A percentile compares a stretch with the other conserved stretches of the same genome.
Conservation (phyloP, 2,888 invertebrate genomes). For the Nomada fabriciana region DNA sequence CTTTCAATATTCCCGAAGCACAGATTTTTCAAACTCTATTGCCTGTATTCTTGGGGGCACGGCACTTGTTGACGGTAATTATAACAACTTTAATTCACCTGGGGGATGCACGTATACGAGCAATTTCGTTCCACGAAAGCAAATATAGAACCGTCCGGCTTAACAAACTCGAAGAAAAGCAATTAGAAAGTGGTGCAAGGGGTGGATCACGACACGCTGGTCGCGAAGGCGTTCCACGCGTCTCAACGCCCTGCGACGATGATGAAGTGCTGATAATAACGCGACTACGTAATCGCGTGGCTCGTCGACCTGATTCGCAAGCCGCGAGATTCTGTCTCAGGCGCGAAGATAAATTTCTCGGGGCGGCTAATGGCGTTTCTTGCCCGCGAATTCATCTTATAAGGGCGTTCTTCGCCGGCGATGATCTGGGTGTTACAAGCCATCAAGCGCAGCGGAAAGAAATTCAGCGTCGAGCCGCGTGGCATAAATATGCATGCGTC, state of each 20-base stretch:
- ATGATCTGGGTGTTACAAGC: constrained; percentile 51
- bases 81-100: no score
- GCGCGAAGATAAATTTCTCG: constrained; percentile 64
- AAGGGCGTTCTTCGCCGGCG: constrained; percentile 53
- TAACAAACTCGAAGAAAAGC: neutral
- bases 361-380: constrained; percentile 65
- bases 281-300: constrained; percentile 50
- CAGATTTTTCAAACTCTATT: no score
- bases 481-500: constrained; percentile 65
- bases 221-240: constrained; percentile 21
- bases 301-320: constrained; percentile 38
- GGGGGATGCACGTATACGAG: no score
- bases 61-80: no score
- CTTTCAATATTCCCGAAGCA: no score
- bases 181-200: constrained; percentile 15
- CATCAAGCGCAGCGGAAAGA: constrained; percentile 50
- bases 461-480: constrained; percentile 22
- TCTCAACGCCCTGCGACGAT: constrained; percentile 47
- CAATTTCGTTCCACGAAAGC: no score
- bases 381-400: constrained; percentile 55
- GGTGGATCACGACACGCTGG: neutral
- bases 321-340: constrained; percentile 31
- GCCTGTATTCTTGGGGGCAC: no score
- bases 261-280: constrained; percentile 70
- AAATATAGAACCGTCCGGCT: no score